Evolutionary conservation across 2,797 vertebrate species (phyloP).

Genomic region (Squalus acanthias): DNA sequence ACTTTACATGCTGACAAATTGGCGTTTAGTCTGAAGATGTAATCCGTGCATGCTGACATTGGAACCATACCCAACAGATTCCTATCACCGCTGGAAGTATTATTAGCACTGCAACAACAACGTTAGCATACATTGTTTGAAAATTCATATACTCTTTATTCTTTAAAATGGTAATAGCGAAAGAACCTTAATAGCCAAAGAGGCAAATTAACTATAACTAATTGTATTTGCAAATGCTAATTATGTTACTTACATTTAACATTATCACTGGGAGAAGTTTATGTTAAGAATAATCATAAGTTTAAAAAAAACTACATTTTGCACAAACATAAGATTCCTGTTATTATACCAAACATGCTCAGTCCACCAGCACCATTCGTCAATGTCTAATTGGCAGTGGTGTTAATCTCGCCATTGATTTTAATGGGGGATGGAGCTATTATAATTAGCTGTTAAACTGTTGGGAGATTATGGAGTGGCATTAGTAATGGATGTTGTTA

Average conservation of each 20-base stretch:
- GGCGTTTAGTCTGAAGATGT: not conserved
- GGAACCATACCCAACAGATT: not conserved
- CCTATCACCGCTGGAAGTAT: not conserved
- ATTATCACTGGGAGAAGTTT: not conserved
- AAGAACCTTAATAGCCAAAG: not conserved
- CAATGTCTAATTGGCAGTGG: not conserved
- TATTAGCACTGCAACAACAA: not conserved
- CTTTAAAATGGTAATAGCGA: not conserved
- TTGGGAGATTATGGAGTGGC: not conserved
- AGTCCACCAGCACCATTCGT: not conserved
- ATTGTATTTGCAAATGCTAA: not conserved
- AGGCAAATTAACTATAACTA: not conserved
- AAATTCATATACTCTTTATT: not conserved
- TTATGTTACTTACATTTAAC: not conserved
- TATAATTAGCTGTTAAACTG: not conserved
- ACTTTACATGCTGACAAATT: not conserved
- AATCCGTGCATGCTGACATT: not conserved
- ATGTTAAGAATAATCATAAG: not conserved
- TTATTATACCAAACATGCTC: not conserved
- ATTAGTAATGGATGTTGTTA: not conserved
- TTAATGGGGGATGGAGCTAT: not conserved
- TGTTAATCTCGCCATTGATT: not conserved
- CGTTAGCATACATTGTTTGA: not conserved
- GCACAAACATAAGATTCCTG: not conserved
- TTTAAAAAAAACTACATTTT: not conserved